These are phyloP conservation scores for Argynnis bischoffii DNA, from an alignment of 2,888 invertebrate genomes.

Conservation along the genomic window DNA sequence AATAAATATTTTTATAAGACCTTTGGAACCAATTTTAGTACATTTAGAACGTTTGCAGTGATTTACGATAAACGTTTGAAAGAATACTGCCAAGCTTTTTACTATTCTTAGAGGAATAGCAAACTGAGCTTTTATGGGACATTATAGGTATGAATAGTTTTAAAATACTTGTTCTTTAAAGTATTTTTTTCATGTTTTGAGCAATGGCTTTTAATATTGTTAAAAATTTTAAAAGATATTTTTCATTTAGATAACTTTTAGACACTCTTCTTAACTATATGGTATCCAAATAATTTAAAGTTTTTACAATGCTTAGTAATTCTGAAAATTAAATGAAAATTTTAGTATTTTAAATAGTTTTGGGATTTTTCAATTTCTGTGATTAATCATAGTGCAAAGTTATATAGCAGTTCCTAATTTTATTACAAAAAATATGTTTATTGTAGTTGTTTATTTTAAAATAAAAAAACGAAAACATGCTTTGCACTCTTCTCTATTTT, in stretches of 20 bases:
- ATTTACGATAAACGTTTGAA: slow-evolving; percentile 25
- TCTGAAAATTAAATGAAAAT: too few relatives aligned
- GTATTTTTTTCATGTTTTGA: background rate
- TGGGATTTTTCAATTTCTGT: too few relatives aligned
- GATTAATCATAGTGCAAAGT: too few relatives aligned
- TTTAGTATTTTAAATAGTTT: too few relatives aligned
- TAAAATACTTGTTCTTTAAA: slow-evolving; percentile 2
- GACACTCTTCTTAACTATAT: too few relatives aligned
- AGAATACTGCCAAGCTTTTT: slow-evolving; percentile 14
- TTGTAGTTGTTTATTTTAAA: too few relatives aligned
- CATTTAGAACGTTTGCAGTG: slow-evolving; percentile 7
- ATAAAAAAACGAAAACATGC: too few relatives aligned
- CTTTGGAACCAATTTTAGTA: slow-evolving; percentile 17
- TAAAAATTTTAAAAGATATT: background rate
- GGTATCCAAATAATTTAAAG: too few relatives aligned
- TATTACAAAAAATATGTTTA: too few relatives aligned
- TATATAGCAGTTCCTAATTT: too few relatives aligned
- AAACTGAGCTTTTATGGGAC: slow-evolving; percentile 5
- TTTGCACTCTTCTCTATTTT: too few relatives aligned
- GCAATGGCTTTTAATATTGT: background rate
- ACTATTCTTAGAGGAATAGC: slow-evolving; percentile 7
- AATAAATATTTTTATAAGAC: slow-evolving; percentile 24
- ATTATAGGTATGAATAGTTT: background rate
- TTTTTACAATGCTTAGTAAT: too few relatives aligned
- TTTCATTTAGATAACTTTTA: background rate